These are phyloP conservation scores for Phylloscopus trochilus DNA, from an alignment of 2,113 vertebrate genomes.

Conservation along the genomic window DNA sequence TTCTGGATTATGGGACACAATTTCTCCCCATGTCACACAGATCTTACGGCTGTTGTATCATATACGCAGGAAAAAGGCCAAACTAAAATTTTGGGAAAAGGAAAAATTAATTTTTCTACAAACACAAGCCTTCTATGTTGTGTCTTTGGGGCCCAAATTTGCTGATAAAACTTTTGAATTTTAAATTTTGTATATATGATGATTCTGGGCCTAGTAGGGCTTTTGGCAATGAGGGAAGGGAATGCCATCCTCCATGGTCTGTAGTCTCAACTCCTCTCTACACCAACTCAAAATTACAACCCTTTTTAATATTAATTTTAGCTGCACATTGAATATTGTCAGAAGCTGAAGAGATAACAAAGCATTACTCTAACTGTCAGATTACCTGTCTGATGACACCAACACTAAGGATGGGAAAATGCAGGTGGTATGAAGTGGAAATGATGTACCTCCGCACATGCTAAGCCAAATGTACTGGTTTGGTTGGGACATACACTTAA, in stretches of 20 bases:
- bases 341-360: neutral
- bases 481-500: neutral
- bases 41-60: neutral
- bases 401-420: neutral
- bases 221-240: neutral
- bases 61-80: fast-evolving
- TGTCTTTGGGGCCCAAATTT: neutral
- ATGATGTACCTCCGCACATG: neutral
- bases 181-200: neutral
- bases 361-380: neutral
- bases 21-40: neutral
- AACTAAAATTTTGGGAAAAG: neutral
- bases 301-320: neutral
- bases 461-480: neutral
- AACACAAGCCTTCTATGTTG: neutral
- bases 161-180: neutral
- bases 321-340: neutral
- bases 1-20: neutral
- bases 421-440: neutral
- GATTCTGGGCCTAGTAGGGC: neutral
- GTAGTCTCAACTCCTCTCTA: neutral
- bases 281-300: fast-evolving
- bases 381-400: neutral
- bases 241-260: neutral
- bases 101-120: neutral